phyloP scores from a whole-genome alignment of 2,888 invertebrate species.

The Drosophila anceps region DNA sequence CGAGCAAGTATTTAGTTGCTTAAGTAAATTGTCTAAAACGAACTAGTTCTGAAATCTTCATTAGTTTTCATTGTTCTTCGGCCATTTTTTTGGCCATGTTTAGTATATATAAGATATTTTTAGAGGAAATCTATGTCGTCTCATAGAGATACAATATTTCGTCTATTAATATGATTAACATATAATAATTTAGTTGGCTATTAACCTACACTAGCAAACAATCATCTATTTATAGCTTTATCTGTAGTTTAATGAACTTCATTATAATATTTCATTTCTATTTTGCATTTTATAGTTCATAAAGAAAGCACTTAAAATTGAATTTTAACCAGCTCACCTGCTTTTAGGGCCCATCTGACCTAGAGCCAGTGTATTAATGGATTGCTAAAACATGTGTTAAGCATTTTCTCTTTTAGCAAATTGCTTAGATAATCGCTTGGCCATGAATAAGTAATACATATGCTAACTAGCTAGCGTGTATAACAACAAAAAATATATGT shows the following conservation, averaged over 20 bases:
- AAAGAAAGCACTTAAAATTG: neutral
- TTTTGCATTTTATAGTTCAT: neutral
- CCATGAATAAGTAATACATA: constrained; percentile 40
- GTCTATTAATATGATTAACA: too few species aligned
- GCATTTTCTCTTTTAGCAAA: constrained; percentile 48
- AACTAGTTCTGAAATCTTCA: neutral
- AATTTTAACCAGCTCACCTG: neutral
- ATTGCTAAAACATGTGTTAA: constrained; percentile 14
- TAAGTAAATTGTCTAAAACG: neutral
- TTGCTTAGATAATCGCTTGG: constrained; percentile 19
- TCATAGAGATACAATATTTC: too few species aligned
- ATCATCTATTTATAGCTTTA: neutral
- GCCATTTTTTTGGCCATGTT: too few species aligned
- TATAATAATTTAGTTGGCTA: too few species aligned
- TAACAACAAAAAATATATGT: neutral
- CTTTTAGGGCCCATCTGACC: constrained; percentile 1
- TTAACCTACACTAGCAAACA: neutral
- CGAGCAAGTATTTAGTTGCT: neutral
- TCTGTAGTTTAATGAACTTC: neutral
- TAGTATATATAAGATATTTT: neutral
- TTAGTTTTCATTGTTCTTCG: too few species aligned
- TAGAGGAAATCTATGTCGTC: too few species aligned
- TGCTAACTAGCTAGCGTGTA: constrained; percentile 29
- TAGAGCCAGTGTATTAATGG: neutral
- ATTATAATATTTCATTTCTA: neutral